These are phyloP conservation scores for Hydrozoanthus gracilis DNA, from an alignment of 92 coral and sea anemone genomes.

Conservation along the genomic window DNA sequence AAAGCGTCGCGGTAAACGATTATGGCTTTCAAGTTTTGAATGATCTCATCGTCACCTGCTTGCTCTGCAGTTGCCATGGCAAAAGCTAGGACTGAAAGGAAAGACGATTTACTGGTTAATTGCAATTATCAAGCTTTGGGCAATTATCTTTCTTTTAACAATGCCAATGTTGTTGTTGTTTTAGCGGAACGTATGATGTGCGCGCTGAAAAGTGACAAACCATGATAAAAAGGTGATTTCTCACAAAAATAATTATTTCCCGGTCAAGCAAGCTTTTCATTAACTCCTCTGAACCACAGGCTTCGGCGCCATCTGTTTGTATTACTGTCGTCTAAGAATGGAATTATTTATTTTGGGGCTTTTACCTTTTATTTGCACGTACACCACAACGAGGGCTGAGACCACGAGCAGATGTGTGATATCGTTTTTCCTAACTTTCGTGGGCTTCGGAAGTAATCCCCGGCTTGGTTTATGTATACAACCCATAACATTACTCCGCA, in stretches of 20 bases:
- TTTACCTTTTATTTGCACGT: not conserved
- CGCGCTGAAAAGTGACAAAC: slow-evolving; percentile 17
- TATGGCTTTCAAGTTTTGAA: slow-evolving; percentile 27
- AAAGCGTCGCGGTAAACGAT: slow-evolving; percentile 20
- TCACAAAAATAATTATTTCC: slow-evolving; percentile 7
- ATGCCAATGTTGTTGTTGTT: not conserved
- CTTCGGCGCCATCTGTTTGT: slow-evolving; percentile 41
- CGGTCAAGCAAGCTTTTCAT: slow-evolving; percentile 13
- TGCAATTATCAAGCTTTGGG: not conserved
- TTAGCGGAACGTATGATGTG: slow-evolving; percentile 37
- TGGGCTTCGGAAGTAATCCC: not conserved
- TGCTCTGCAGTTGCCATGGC: slow-evolving; percentile 4
- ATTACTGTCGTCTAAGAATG: not conserved
- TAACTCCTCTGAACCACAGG: slow-evolving; percentile 38
- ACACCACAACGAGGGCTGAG: slow-evolving; percentile 27
- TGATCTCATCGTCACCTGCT: slow-evolving; percentile 51
- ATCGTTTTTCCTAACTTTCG: not conserved
- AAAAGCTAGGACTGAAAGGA: not conserved
- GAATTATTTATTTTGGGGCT: slow-evolving; percentile 40
- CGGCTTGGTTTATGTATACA: slow-evolving; percentile 13
- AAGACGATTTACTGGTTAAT: slow-evolving; percentile 8
- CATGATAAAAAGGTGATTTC: slow-evolving; percentile 50
- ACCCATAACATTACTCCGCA: slow-evolving; percentile 22
- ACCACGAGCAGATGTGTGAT: slow-evolving; percentile 32
- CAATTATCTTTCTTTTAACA: slow-evolving; percentile 3